phyloP scores from a whole-genome alignment of 2,113 vertebrate species.

The Sebastes fasciatus region DNA sequence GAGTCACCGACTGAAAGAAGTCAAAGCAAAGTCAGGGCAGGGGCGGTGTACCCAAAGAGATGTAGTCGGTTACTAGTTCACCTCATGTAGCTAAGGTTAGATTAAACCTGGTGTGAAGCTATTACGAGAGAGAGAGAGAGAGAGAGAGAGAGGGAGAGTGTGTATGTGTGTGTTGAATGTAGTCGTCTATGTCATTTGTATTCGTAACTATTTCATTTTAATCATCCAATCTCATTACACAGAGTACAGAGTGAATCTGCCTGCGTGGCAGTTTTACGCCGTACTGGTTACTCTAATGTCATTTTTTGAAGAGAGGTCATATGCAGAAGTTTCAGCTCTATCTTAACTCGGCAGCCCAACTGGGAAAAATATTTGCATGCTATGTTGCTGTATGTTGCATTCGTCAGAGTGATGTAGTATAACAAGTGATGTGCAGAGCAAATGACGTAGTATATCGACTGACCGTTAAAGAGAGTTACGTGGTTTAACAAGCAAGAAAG shows the following conservation, averaged over 20 bases:
- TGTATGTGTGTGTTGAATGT: conserved; percentile 1
- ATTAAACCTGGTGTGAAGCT: conserved; percentile 26
- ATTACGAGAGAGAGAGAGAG: not conserved
- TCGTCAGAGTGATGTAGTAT: not conserved
- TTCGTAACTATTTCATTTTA: not conserved
- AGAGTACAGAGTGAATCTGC: not conserved
- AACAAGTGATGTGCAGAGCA: not conserved
- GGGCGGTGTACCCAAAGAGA: conserved; percentile 11
- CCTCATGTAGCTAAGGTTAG: not conserved
- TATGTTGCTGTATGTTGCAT: not conserved
- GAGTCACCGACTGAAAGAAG: conserved; percentile 31
- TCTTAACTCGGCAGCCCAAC: not conserved
- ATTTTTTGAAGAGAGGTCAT: not conserved
- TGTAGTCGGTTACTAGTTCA: conserved; percentile 23
- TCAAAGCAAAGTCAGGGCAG: not conserved
- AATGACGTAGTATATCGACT: not conserved
- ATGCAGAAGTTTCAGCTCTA: not conserved
- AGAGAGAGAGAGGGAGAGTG: no score
- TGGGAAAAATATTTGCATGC: not conserved
- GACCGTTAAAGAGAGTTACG: not conserved
- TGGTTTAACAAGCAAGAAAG: not conserved
- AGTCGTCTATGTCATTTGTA: not conserved
- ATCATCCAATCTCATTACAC: not conserved
- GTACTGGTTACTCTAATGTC: not conserved
- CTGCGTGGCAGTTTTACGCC: not conserved